These are phyloP conservation scores for Drosophila dunni DNA, from an alignment of 1,140 invertebrate species.

Conservation along the genomic window DNA sequence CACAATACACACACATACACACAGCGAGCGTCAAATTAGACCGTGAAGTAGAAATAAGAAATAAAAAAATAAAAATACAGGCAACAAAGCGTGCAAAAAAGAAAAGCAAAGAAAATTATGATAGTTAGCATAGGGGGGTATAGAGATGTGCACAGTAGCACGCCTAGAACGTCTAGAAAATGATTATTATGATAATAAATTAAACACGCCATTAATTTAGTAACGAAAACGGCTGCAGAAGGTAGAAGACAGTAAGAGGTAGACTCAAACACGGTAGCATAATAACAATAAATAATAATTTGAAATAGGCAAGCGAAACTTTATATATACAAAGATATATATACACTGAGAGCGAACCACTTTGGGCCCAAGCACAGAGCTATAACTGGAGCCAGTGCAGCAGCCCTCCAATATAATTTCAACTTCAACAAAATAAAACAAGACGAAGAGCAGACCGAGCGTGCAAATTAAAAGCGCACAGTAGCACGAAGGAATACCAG, in stretches of 20 bases:
- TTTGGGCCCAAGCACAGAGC: conserved; percentile 30
- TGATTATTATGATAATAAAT: conserved; percentile 84
- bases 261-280: conserved; percentile 57
- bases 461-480: conserved; percentile 83
- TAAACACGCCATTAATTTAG: conserved; percentile 84
- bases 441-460: conserved; percentile 60
- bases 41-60: conserved; percentile 58
- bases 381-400: conserved; percentile 36
- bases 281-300: conserved; percentile 83
- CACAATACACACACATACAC: conserved; percentile 36
- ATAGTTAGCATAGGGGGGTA: conserved; percentile 33
- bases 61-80: conserved; percentile 27
- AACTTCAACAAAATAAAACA: conserved; percentile 4
- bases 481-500: conserved; percentile 63
- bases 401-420: conserved; percentile 33
- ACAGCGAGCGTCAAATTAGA: conserved; percentile 63
- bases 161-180: conserved; percentile 74
- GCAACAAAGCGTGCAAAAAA: conserved; percentile 68
- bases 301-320: conserved; percentile 70
- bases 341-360: conserved; percentile 31
- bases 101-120: conserved; percentile 74
- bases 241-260: conserved; percentile 12
- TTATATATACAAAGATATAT: conserved; percentile 3
- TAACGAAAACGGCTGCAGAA: conserved; percentile 62
- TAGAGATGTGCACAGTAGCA: conserved; percentile 57